Evolutionary conservation across 2,797 vertebrate species (phyloP).

Genomic region (Florisuga fusca): DNA sequence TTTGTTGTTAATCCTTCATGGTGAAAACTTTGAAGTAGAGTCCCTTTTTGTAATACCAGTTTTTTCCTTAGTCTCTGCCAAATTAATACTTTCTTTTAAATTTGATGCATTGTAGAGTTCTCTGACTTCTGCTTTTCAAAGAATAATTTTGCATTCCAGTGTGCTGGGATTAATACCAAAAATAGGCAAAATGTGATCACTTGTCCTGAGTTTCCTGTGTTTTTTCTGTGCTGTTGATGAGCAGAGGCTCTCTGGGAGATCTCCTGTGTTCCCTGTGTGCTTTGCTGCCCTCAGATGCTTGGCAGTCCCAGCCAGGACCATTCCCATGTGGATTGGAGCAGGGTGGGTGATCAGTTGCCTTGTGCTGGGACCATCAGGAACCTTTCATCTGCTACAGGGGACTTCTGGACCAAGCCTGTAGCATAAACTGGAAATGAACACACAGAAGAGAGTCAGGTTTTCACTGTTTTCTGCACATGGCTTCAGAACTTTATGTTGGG

Average conservation of each 20-base stretch:
- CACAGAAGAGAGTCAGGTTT: not conserved
- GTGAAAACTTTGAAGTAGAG: not conserved
- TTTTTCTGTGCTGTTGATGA: accelerated
- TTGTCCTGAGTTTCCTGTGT: not conserved
- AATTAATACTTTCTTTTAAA: not conserved
- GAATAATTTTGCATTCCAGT: not conserved
- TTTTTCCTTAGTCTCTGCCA: not conserved
- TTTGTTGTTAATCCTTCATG: not conserved
- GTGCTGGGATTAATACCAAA: not conserved
- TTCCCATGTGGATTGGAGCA: accelerated
- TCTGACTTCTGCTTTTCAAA: not conserved
- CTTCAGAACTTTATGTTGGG: not conserved
- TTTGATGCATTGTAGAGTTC: not conserved
- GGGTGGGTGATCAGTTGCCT: not conserved
- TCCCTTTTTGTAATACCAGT: not conserved
- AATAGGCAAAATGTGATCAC: not conserved
- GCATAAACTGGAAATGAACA: not conserved
- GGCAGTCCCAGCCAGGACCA: not conserved
- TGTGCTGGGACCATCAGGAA: not conserved
- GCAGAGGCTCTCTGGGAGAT: not conserved
- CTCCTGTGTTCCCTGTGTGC: accelerated
- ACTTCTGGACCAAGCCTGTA: not conserved
- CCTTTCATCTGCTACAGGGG: not conserved
- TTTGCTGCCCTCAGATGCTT: not conserved
- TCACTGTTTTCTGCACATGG: not conserved